A percentile compares a stretch with the other conserved stretches of the same genome.
These are phyloP conservation scores for Bruchidius siliquastri DNA, from an alignment of 2,888 invertebrate genomes.

Conservation along the genomic window DNA sequence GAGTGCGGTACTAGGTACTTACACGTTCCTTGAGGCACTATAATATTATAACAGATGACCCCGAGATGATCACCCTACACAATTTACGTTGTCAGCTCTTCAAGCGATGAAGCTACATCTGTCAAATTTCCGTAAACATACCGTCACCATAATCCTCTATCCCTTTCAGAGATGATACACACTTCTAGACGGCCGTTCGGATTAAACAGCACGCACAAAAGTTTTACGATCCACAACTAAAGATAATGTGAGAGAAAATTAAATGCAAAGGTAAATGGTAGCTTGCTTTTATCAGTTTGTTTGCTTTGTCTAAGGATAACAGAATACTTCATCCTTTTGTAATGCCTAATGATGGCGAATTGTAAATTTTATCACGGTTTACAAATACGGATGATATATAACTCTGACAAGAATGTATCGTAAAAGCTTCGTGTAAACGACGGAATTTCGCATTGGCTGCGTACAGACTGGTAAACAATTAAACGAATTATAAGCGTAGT, in stretches of 20 bases:
- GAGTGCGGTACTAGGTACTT: no score
- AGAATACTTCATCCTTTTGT: neutral
- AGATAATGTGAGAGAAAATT: neutral
- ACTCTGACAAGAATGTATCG: neutral
- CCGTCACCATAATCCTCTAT: neutral
- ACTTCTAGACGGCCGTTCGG: neutral
- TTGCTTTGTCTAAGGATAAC: neutral
- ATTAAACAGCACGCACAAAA: neutral
- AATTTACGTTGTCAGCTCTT: no score
- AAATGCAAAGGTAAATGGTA: neutral
- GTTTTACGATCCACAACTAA: neutral
- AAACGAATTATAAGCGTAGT: neutral
- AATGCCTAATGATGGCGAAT: neutral
- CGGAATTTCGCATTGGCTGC: neutral
- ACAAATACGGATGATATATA: neutral
- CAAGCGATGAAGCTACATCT: no score
- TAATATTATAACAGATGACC: no score
- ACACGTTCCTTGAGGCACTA: no score
- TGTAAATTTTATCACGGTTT: neutral
- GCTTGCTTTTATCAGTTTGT: neutral
- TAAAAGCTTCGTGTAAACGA: neutral
- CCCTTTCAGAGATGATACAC: neutral
- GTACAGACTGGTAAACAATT: neutral
- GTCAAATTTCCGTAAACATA: neutral
- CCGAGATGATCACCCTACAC: no score